Evolutionary conservation across 1,140 invertebrate genomes (phyloP).

Genomic region (Adoxophyes honmai): DNA sequence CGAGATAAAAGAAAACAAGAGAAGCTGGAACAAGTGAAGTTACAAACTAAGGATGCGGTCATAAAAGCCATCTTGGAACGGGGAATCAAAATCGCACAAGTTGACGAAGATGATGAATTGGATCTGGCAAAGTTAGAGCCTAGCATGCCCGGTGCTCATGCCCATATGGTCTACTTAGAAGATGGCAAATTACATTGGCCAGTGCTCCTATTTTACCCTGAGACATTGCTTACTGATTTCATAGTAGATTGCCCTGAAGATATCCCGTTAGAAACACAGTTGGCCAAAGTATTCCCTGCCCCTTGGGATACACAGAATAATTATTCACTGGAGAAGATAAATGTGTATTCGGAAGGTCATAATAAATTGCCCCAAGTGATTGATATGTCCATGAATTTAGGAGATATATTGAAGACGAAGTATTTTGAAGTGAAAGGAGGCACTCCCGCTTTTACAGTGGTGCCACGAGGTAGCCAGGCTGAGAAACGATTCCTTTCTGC

Average conservation of each 20-base stretch:
- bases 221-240: conserved; percentile 65
- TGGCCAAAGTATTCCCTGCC: conserved; percentile 82
- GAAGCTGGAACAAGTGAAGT: conserved; percentile 72
- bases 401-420: conserved; percentile 80
- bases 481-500: conserved; percentile 56
- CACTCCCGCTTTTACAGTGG: conserved; percentile 60
- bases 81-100: conserved; percentile 65
- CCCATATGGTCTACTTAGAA: conserved; percentile 80
- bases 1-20: conserved; percentile 75
- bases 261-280: conserved; percentile 46
- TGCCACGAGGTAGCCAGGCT: conserved; percentile 46
- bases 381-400: conserved; percentile 78
- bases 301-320: conserved; percentile 86
- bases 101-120: conserved; percentile 63
- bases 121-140: conserved; percentile 79
- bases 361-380: conserved; percentile 82
- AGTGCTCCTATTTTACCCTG: conserved; percentile 56
- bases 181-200: conserved; percentile 84
- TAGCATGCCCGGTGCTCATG: conserved; percentile 79
- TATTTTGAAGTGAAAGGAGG: conserved; percentile 76
- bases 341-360: conserved; percentile 89
- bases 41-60: conserved; percentile 76
- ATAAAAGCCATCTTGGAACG: conserved; percentile 56
- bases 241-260: conserved; percentile 85
- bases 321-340: conserved; percentile 82